A percentile compares a stretch with the other conserved stretches of the same genome.
Conservation (phyloP, 1,140 invertebrate species). For the Cyphomyrmex costatus region DNA sequence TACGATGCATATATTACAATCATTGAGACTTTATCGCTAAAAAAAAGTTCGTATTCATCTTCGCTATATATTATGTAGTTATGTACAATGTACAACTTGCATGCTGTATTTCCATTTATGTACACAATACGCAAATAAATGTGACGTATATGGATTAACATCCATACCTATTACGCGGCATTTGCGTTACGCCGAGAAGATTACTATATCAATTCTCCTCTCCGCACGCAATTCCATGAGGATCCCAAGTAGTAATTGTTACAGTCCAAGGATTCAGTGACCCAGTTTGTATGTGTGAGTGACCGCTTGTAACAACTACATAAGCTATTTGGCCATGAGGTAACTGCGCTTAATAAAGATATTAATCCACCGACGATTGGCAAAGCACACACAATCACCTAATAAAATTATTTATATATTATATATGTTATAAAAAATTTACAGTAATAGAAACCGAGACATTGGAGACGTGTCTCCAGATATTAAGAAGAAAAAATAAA, state of each 20-base stretch:
- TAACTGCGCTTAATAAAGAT: slow-evolving; percentile 30
- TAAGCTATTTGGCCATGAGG: background rate
- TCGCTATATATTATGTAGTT: no score
- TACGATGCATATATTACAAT: background rate
- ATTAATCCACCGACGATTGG: slow-evolving; percentile 36
- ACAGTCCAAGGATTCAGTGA: slow-evolving; percentile 8
- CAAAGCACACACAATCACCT: background rate
- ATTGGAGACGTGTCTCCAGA: no score
- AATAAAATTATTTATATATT: slow-evolving; percentile 3
- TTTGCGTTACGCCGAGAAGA: slow-evolving; percentile 28
- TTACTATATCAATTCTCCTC: slow-evolving; percentile 44
- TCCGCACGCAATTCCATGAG: slow-evolving; percentile 26
- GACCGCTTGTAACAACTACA: background rate
- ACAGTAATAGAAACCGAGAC: background rate
- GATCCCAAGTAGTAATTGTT: slow-evolving; percentile 46
- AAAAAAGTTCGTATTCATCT: slow-evolving; percentile 45
- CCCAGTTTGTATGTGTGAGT: slow-evolving; percentile 21
- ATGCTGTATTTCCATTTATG: background rate
- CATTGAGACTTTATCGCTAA: background rate
- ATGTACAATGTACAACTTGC: background rate
- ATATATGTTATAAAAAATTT: background rate
- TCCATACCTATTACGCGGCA: slow-evolving; percentile 35
- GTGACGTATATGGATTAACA: slow-evolving; percentile 51
- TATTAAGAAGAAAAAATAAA: background rate
- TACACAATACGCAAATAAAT: slow-evolving; percentile 59